phyloP scores from a whole-genome alignment of 1,140 invertebrate genomes.

The Bombus huntii region DNA sequence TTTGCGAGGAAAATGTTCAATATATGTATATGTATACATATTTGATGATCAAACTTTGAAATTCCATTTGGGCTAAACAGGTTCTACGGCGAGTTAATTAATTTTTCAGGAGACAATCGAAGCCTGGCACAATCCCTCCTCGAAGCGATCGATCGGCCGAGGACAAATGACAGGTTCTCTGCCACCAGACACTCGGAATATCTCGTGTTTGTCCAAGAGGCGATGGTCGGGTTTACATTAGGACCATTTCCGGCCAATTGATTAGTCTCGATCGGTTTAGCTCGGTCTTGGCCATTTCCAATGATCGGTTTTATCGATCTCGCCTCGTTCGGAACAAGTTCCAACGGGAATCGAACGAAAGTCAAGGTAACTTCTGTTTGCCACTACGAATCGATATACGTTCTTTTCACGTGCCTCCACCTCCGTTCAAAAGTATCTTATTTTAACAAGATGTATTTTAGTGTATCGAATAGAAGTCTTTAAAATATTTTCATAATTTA shows the following conservation, averaged over 20 bases:
- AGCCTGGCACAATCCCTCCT: neutral
- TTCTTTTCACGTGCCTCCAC: rapidly evolving
- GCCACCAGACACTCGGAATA: constrained; percentile 39
- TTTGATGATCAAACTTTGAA: neutral
- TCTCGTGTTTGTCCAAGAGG: constrained; percentile 51
- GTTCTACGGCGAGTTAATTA: neutral
- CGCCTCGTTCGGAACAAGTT: neutral
- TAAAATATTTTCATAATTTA: too few relatives aligned
- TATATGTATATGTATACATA: neutral
- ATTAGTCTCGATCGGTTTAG: constrained; percentile 62
- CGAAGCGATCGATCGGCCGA: constrained; percentile 40
- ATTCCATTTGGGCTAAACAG: neutral
- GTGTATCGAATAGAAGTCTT: too few relatives aligned
- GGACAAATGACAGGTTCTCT: constrained; percentile 54
- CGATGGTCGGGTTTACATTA: constrained; percentile 61
- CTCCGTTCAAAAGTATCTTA: neutral
- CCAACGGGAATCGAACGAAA: neutral
- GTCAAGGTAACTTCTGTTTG: neutral
- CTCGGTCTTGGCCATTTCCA: constrained; percentile 8
- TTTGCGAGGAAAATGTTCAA: neutral
- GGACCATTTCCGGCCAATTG: constrained; percentile 63
- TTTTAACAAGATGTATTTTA: neutral
- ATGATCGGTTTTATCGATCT: constrained; percentile 49
- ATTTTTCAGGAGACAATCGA: neutral
- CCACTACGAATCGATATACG: neutral